phyloP scores from a whole-genome alignment of 2,888 invertebrate species.

The Exephanes ischioxanthus region DNA sequence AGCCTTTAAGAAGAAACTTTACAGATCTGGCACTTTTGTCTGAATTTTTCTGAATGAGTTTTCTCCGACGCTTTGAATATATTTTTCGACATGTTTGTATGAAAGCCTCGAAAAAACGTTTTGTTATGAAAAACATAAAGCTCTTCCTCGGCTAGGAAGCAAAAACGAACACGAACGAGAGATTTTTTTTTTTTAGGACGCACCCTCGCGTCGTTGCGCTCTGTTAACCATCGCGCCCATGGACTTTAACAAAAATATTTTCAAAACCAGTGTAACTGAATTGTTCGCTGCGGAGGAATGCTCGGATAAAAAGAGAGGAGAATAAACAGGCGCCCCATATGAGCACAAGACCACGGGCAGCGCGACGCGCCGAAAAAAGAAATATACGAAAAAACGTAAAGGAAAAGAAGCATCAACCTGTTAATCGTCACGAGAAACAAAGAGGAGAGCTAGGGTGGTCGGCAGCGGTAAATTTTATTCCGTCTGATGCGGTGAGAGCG shows the following conservation, averaged over 20 bases:
- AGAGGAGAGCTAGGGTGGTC: constrained; percentile 23
- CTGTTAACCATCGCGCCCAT: not conserved
- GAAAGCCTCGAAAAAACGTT: not conserved
- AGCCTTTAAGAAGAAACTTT: not conserved
- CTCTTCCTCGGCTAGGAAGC: not conserved
- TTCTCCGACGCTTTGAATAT: not conserved
- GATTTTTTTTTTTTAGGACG: not conserved
- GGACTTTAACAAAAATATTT: constrained; percentile 6
- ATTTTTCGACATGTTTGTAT: not conserved
- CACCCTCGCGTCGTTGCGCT: not conserved
- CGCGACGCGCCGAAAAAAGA: constrained; percentile 1
- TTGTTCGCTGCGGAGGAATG: constrained; percentile 13
- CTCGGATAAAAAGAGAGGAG: not conserved
- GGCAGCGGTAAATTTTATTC: constrained; percentile 64
- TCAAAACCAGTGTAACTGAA: not conserved
- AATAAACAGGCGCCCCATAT: constrained; percentile 13
- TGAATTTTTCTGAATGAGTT: not conserved
- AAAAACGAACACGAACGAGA: not conserved
- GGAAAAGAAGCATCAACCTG: constrained; percentile 56
- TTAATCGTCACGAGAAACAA: constrained; percentile 64
- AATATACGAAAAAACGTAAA: constrained; percentile 14
- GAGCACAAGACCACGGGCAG: not conserved
- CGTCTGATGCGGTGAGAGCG: constrained; percentile 59
- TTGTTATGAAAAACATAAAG: not conserved
- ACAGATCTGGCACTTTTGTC: not conserved